Base-by-base conservation (phyloP, 2,888 invertebrate species). In the Dinocampus coccinellae region DNA sequence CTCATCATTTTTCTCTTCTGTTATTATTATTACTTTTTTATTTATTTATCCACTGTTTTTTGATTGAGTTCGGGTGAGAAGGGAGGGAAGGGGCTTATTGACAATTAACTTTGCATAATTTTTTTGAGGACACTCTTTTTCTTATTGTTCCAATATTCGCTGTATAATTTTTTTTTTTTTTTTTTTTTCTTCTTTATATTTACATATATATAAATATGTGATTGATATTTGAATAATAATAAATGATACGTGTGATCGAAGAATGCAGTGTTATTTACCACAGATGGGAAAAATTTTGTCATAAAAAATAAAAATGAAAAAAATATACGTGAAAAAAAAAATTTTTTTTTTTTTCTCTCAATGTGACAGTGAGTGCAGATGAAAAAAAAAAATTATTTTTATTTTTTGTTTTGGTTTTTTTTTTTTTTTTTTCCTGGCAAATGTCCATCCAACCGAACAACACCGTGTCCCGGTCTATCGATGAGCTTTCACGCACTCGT, bases 31-130 rank as follows among this genome's bases (percentile, higher is more conserved):
- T 52, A 20, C 20, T 60, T 52, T 42, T 33, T 11, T 34, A 4
- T 36, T 1, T 13, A 52, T 1, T 20, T 22, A 55, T 26, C 1
- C 26, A 13, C 11, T n/a, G 24, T 24, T 26, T 26, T n/a, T 55
- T 55, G 24, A n/a, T 22, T 16, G 42, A 20, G 10, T 47, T 11
- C 34, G 47, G 10, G 60, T 60, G n/a, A 20, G 33, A 33, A 68
- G 47, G 57, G 60, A 29, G 3, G 29, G n/a, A n/a, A n/a, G 24
- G 57, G 47, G 52, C 34, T 60, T 60, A 68, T 69, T 60, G 73
- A 55, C 73, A 55, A 73, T 75, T 67, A 72, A 74, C 64, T 76
- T 71, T 73, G 62, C 70, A 77, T 76, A 73, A 72, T 73, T 73
- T 60, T 67, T 58, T 63, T 34, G 47, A 53, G 69, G 13, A 42